Percentiles rank a stretch among this genome's conserved stretches.
Evolutionary conservation across 2,888 invertebrate species (phyloP).

Genomic region (Oscheius sp.): DNA sequence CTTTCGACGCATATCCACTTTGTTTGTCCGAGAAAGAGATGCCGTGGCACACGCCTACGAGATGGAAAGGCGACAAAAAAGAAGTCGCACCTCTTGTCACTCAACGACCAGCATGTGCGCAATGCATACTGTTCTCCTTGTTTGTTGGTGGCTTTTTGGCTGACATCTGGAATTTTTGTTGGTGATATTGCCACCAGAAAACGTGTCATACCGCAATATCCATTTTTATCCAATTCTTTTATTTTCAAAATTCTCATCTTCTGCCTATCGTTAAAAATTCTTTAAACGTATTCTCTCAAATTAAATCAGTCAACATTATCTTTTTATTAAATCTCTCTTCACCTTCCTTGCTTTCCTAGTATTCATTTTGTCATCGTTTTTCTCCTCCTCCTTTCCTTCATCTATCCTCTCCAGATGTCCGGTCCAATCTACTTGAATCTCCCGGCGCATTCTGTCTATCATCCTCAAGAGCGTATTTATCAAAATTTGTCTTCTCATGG

Average conservation of each 20-base stretch:
- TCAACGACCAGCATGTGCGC: too few relatives aligned
- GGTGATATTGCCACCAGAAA: too few relatives aligned
- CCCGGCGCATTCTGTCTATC: background rate
- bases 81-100: background rate
- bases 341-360: too few relatives aligned
- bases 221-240: too few relatives aligned
- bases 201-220: too few relatives aligned
- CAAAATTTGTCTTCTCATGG: slow-evolving; percentile 3
- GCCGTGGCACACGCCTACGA: background rate
- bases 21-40: background rate
- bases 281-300: too few relatives aligned
- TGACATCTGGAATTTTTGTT: background rate
- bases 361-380: too few relatives aligned
- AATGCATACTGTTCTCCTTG: background rate
- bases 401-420: slow-evolving; percentile 2
- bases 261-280: too few relatives aligned
- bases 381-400: too few relatives aligned
- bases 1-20: background rate
- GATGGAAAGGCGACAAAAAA: slow-evolving; percentile 1
- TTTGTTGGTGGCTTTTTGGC: background rate
- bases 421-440: slow-evolving; percentile 14
- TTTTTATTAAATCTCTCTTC: background rate
- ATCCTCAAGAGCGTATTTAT: slow-evolving; percentile 10
- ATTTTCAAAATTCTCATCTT: too few relatives aligned
- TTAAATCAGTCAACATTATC: too few relatives aligned